These are phyloP conservation scores for Actenoides lindsayi DNA, from an alignment of 2,113 vertebrate species.

Conservation along the genomic window DNA sequence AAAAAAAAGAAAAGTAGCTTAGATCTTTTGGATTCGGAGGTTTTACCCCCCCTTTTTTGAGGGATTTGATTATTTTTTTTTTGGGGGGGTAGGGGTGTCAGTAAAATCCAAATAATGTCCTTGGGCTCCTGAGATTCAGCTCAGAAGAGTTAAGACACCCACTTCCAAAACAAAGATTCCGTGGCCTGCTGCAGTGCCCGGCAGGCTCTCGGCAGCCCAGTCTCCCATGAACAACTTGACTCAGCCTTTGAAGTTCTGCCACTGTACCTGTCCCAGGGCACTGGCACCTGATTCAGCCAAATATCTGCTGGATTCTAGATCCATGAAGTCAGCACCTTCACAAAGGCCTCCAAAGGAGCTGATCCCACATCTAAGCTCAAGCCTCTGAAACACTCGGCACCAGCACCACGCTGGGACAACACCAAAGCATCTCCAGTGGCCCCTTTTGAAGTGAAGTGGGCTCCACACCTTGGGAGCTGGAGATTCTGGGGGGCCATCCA, in stretches of 20 bases:
- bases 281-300: neutral
- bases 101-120: neutral
- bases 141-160: neutral
- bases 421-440: fast-evolving
- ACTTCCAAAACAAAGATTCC: neutral
- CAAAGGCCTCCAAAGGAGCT: neutral
- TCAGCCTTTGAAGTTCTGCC: neutral
- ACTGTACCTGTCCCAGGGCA: neutral
- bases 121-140: neutral
- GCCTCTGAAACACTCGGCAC: neutral
- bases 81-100: too few relatives aligned
- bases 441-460: fast-evolving
- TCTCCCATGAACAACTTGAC: neutral
- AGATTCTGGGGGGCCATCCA: neutral
- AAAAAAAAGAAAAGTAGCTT: neutral
- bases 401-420: neutral
- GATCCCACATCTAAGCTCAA: neutral
- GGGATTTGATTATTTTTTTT: too few relatives aligned
- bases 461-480: neutral
- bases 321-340: fast-evolving
- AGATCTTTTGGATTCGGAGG: too few relatives aligned
- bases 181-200: fast-evolving
- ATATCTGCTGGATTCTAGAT: neutral
- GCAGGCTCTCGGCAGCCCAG: neutral
- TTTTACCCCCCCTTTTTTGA: neutral